Percentiles rank a stretch among this genome's conserved stretches.
phyloP scores from a whole-genome alignment of 1,140 invertebrate genomes.

The Drosophila elegans region DNA sequence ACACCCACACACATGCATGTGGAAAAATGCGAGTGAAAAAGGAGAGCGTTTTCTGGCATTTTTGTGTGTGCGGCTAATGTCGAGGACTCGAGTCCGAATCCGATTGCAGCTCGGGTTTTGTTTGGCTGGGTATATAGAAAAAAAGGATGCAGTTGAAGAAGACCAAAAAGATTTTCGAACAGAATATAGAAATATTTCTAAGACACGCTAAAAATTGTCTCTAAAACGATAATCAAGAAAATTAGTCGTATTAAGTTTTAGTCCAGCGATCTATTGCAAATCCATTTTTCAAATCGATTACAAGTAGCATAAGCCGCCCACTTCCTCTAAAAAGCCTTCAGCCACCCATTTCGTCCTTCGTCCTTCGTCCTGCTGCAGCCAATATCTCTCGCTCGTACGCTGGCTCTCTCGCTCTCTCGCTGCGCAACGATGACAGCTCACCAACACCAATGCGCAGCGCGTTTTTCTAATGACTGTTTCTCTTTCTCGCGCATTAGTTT shows the following conservation, averaged over 20 bases:
- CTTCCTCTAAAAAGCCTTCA: conserved; percentile 39
- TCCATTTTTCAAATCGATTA: conserved; percentile 3
- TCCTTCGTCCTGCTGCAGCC: conserved; percentile 36
- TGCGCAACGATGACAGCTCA: conserved; percentile 61
- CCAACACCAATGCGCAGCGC: conserved; percentile 45
- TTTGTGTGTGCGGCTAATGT: conserved; percentile 44
- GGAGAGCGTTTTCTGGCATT: conserved; percentile 24
- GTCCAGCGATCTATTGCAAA: conserved; percentile 2
- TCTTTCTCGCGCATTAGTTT: conserved; percentile 84
- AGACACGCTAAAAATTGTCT: background rate
- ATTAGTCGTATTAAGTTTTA: too few species aligned
- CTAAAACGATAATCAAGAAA: background rate
- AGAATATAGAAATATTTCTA: background rate
- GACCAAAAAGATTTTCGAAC: background rate
- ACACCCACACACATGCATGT: background rate
- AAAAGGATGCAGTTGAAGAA: background rate
- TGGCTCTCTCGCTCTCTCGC: conserved; percentile 43
- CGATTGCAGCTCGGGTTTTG: background rate
- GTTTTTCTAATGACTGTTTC: conserved; percentile 82
- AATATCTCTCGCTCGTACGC: conserved; percentile 17
- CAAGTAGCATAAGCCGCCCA: conserved; percentile 17
- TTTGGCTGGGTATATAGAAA: conserved; percentile 6
- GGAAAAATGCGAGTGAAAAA: conserved; percentile 25
- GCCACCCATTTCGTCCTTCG: conserved; percentile 39
- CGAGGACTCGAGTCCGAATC: background rate